Percentiles rank a stretch among this genome's conserved stretches.
These are phyloP conservation scores for Lasioglossum zephyrum DNA, from an alignment of 2,888 invertebrate genomes.

Conservation along the genomic window DNA sequence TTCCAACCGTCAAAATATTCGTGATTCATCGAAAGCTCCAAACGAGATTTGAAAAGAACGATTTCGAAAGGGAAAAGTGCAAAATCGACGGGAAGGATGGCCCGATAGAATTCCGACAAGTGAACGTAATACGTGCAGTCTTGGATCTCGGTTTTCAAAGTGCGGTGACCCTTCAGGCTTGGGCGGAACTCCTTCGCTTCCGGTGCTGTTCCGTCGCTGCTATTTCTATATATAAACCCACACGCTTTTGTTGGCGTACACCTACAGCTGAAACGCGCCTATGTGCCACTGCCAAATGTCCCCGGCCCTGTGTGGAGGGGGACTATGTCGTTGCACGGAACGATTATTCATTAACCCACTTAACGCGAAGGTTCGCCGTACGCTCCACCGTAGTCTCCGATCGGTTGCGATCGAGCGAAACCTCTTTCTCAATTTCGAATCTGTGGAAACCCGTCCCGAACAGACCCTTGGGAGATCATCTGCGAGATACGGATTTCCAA, in stretches of 20 bases:
- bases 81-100: not conserved
- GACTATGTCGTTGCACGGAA: conserved; percentile 5
- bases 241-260: conserved; percentile 52
- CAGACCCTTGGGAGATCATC: conserved; percentile 61
- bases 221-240: conserved; percentile 76
- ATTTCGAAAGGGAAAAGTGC: not conserved
- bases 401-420: not conserved
- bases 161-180: conserved; percentile 81
- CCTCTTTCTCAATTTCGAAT: not conserved
- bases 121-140: conserved; percentile 44
- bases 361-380: not conserved
- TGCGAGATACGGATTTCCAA: conserved; percentile 44
- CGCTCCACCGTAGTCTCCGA: not conserved
- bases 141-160: conserved; percentile 74
- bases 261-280: conserved; percentile 25
- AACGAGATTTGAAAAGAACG: not conserved
- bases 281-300: conserved; percentile 14
- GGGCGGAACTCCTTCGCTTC: conserved; percentile 83
- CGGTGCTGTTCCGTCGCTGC: conserved; percentile 81
- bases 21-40: not conserved
- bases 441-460: not conserved
- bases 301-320: not conserved
- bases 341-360: conserved; percentile 2
- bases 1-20: not conserved
- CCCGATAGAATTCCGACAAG: conserved; percentile 32